Evolutionary conservation across 2,797 vertebrate species (phyloP).

Genomic region (Florisuga fusca): DNA sequence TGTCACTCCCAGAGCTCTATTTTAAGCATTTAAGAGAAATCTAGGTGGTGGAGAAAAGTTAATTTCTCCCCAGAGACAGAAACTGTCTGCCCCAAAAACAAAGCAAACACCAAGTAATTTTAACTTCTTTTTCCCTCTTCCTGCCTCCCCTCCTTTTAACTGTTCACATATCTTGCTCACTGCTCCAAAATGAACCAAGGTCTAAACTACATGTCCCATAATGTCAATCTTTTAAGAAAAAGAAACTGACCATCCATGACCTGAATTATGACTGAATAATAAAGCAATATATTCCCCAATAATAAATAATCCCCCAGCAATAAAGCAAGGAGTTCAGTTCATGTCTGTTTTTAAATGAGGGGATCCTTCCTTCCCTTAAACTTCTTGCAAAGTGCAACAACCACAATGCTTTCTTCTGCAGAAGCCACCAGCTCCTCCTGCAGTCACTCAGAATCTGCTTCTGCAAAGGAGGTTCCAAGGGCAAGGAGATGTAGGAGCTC

Average conservation of each 20-base stretch:
- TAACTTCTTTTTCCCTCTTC: background rate
- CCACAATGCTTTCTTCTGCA: fast-evolving
- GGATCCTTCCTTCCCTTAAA: background rate
- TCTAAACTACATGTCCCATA: background rate
- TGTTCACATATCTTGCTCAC: background rate
- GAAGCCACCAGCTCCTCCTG: background rate
- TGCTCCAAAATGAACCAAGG: background rate
- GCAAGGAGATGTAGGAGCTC: background rate
- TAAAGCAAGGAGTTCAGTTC: background rate
- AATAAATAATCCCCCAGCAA: background rate
- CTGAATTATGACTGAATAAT: background rate
- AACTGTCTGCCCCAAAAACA: background rate
- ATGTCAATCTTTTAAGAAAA: background rate
- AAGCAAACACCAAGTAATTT: background rate
- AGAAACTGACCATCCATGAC: background rate
- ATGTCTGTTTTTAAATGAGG: background rate
- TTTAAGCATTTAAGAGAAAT: background rate
- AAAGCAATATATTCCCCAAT: too few relatives aligned
- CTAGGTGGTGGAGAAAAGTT: background rate
- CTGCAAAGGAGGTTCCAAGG: background rate
- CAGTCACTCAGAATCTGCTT: background rate
- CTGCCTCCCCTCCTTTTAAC: background rate
- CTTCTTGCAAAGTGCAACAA: background rate
- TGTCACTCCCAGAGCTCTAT: background rate
- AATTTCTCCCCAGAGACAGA: background rate